Evolutionary conservation across 1,140 invertebrate genomes (phyloP).

Genomic region (Eueides isabella): DNA sequence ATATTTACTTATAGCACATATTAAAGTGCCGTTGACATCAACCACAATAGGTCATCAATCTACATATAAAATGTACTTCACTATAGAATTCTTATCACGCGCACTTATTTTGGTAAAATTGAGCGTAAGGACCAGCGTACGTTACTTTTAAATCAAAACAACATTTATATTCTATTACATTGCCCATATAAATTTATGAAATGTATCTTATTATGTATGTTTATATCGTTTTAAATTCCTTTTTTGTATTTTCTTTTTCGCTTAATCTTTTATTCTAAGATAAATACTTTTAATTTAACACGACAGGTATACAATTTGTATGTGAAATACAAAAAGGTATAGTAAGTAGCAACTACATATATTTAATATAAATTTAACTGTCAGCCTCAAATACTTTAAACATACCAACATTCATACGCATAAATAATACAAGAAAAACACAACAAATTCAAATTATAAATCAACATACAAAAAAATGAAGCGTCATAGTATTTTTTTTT

Average conservation of each 20-base stretch:
- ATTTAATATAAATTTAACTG: no score
- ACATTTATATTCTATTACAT: not conserved
- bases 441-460: not conserved
- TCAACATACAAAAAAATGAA: not conserved
- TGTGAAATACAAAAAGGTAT: no score
- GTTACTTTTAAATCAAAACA: not conserved
- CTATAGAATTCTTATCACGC: not conserved
- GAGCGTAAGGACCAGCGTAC: not conserved
- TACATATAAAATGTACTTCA: not conserved
- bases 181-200: not conserved
- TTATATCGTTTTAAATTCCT: not conserved
- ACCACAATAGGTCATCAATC: constrained; percentile 11
- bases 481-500: not conserved
- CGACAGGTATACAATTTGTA: no score
- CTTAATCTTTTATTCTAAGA: no score
- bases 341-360: no score
- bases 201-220: not conserved
- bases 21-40: constrained; percentile 4
- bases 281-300: no score
- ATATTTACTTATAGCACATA: not conserved
- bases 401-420: no score
- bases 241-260: not conserved
- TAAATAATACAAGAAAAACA: no score
- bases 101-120: constrained; percentile 9
- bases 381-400: no score